phyloP scores from a whole-genome alignment of 2,888 invertebrate species.

The Drosophila nr. fundita region DNA sequence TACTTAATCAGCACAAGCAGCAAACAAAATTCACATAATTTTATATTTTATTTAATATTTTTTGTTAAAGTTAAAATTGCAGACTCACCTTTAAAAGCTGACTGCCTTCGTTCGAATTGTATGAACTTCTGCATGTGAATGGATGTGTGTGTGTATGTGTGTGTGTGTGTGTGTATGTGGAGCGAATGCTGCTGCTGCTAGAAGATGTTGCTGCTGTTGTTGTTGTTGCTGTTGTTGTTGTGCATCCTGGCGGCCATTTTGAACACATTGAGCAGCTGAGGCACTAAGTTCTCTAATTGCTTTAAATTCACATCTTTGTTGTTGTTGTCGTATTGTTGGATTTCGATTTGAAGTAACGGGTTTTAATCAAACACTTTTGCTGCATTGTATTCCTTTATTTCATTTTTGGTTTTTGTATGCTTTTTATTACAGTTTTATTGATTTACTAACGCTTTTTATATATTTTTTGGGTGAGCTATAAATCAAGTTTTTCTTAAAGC shows the following conservation, averaged over 20 bases:
- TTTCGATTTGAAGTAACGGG: conserved; percentile 36
- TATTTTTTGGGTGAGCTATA: conserved; percentile 50
- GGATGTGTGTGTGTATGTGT: conserved; percentile 2
- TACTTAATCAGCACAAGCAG: conserved; percentile 14
- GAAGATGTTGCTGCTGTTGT: conserved; percentile 35
- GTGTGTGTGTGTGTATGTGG: conserved; percentile 29
- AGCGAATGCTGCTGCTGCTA: conserved; percentile 45
- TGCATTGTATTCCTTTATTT: conserved; percentile 44
- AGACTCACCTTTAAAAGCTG: conserved; percentile 69
- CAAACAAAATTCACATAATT: conserved; percentile 11
- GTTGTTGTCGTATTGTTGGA: conserved; percentile 18
- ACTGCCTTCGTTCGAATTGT: conserved; percentile 23
- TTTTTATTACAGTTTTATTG: conserved; percentile 53
- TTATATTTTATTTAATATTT: background rate
- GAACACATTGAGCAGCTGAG: conserved; percentile 56
- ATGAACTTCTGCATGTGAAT: conserved; percentile 28
- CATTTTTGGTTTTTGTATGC: background rate
- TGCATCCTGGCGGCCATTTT: conserved; percentile 77
- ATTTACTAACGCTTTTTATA: conserved; percentile 45
- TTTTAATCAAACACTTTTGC: conserved; percentile 52
- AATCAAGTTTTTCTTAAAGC: conserved; percentile 71
- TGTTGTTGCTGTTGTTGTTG: conserved; percentile 47
- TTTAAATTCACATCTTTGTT: conserved; percentile 56
- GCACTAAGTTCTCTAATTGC: conserved; percentile 41
- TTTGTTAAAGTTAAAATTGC: conserved; percentile 31